These are phyloP conservation scores for Cheilosia pagana DNA, from an alignment of 2,888 invertebrate genomes.

Conservation along the genomic window DNA sequence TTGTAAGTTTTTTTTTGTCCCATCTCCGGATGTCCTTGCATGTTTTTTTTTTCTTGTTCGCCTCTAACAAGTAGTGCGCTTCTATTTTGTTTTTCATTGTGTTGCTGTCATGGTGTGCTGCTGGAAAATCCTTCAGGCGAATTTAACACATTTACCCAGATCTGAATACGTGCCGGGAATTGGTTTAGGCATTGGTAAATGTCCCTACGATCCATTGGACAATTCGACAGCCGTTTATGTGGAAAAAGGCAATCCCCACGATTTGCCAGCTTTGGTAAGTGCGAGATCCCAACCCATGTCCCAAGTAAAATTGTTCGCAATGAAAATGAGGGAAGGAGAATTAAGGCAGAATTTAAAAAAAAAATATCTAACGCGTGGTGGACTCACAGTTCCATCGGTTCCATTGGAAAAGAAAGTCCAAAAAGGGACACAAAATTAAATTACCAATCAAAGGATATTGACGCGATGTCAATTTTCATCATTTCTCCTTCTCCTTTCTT, in stretches of 20 bases:
- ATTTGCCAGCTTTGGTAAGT: conserved; percentile 91
- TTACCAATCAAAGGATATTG: conserved; percentile 73
- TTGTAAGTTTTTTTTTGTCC: conserved; percentile 90
- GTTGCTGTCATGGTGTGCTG: conserved; percentile 78
- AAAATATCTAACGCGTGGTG: conserved; percentile 40
- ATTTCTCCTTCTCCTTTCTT: conserved; percentile 7
- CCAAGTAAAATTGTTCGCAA: not conserved
- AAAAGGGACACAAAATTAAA: conserved; percentile 69
- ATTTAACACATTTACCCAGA: conserved; percentile 94
- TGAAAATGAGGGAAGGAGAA: not conserved
- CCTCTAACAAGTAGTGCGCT: conserved; percentile 58
- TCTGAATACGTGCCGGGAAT: conserved; percentile 96
- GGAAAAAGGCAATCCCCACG: conserved; percentile 97
- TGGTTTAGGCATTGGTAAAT: conserved; percentile 97
- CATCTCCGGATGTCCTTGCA: conserved; percentile 41
- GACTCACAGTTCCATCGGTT: conserved; percentile 21
- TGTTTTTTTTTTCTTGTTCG: conserved; percentile 9
- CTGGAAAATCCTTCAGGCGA: conserved; percentile 86
- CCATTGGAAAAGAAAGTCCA: conserved; percentile 17
- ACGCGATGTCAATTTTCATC: conserved; percentile 69
- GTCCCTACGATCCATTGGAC: conserved; percentile 99
- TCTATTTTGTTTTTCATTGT: conserved; percentile 74
- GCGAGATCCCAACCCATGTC: not conserved
- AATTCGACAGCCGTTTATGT: conserved; percentile 99
- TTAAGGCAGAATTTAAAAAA: conserved; percentile 28